These are phyloP conservation scores for Drosophila tsacasi DNA, from an alignment of 1,140 invertebrate genomes.

Conservation along the genomic window DNA sequence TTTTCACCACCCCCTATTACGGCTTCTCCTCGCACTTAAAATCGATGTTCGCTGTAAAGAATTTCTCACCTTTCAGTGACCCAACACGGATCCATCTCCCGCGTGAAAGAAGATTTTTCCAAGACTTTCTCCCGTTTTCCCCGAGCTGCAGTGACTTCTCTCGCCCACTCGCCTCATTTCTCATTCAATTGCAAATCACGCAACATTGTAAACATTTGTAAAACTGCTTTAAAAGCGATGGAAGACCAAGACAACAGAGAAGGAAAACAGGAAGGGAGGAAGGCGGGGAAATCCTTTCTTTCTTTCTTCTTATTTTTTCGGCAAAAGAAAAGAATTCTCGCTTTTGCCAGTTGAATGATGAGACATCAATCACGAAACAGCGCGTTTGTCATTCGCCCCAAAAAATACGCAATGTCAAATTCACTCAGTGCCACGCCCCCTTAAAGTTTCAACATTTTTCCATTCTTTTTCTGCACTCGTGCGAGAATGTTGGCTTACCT, in stretches of 20 bases:
- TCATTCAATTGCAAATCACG: constrained; percentile 82
- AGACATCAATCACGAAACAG: constrained; percentile 73
- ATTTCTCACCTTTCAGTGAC: constrained; percentile 45
- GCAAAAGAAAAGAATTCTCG: constrained; percentile 39
- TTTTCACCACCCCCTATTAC: background rate
- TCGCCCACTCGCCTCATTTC: constrained; percentile 5
- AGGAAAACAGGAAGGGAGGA: background rate
- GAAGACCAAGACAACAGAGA: constrained; percentile 1
- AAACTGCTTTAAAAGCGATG: constrained; percentile 72
- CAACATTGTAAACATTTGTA: constrained; percentile 84
- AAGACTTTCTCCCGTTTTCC: constrained; percentile 5
- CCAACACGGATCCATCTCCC: constrained; percentile 46
- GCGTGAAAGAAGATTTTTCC: background rate
- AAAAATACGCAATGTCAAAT: constrained; percentile 75
- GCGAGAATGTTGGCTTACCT: constrained; percentile 31
- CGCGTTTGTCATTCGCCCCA: constrained; percentile 70
- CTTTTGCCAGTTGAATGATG: constrained; percentile 77
- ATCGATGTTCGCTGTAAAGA: constrained; percentile 12
- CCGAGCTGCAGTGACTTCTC: constrained; percentile 32
- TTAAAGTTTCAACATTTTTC: constrained; percentile 67
- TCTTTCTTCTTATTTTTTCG: constrained; percentile 12
- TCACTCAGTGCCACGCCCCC: constrained; percentile 55
- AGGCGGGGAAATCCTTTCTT: background rate
- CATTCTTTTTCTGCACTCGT: constrained; percentile 57
- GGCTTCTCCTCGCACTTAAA: background rate